Percentiles rank a stretch among this genome's conserved stretches.
Evolutionary conservation across 2,797 vertebrate genomes (phyloP).

Genomic region (Rhinatrema bivittatum): DNA sequence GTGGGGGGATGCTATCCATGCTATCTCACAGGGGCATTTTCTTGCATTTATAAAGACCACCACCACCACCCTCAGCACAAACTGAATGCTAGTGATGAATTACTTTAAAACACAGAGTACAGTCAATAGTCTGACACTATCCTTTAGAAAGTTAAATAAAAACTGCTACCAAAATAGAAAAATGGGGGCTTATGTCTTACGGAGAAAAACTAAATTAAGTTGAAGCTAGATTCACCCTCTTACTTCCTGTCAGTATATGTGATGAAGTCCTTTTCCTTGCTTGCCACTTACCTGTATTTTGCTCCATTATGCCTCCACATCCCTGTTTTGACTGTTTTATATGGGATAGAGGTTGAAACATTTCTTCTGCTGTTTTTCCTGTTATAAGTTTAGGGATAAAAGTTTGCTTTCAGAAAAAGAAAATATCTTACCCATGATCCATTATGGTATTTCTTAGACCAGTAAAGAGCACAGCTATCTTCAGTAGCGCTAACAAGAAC

Average conservation of each 20-base stretch:
- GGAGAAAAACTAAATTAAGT: no score
- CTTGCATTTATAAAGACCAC: no score
- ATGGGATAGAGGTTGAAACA: conserved; percentile 76
- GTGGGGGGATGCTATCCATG: no score
- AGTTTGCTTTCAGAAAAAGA: conserved; percentile 65
- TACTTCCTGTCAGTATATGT: conserved; percentile 49
- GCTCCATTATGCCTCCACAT: conserved; percentile 72
- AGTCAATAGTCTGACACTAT: no score
- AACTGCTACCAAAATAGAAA: no score
- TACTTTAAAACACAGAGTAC: no score
- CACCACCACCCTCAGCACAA: no score
- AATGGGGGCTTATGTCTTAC: no score
- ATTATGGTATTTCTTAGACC: conserved; percentile 57
- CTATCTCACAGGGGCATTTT: no score
- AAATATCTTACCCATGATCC: conserved; percentile 72
- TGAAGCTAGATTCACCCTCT: conserved; percentile 39
- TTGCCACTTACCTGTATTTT: conserved; percentile 63
- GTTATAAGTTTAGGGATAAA: conserved; percentile 65
- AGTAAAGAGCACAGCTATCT: conserved; percentile 61
- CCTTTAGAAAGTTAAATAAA: no score
- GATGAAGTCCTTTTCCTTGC: conserved; percentile 54
- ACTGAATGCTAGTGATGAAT: no score
- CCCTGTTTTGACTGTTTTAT: conserved; percentile 79
- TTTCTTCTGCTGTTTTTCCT: conserved; percentile 79
- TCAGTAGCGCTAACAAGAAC: conserved; percentile 45